These are phyloP conservation scores for Hanleya hanleyi DNA, from an alignment of 2,888 invertebrate species.

Conservation along the genomic window DNA sequence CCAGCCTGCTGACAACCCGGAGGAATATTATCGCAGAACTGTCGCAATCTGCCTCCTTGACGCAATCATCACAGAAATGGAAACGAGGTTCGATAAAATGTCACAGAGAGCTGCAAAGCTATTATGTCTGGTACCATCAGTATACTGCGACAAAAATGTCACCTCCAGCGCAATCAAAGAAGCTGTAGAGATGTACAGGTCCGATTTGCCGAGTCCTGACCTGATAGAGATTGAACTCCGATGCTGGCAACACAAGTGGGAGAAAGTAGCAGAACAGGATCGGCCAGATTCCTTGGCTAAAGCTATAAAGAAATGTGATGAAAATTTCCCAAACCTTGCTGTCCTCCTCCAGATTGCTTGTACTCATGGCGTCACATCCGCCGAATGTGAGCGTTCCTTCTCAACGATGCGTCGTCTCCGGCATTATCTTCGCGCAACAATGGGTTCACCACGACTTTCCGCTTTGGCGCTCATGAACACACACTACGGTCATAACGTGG, in stretches of 20 bases:
- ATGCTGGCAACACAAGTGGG: conserved; percentile 5
- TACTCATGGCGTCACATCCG: neutral
- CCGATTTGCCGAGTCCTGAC: neutral
- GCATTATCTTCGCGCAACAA: conserved; percentile 6
- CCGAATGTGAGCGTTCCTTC: conserved; percentile 6
- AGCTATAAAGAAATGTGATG: neutral
- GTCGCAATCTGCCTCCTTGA: conserved; percentile 3
- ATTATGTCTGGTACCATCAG: neutral
- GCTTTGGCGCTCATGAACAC: conserved; percentile 21
- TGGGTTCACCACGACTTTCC: conserved; percentile 8
- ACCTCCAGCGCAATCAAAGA: too few relatives aligned
- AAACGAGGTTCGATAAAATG: conserved; percentile 1
- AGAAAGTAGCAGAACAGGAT: neutral
- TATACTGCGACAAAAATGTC: too few relatives aligned
- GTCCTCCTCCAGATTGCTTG: neutral
- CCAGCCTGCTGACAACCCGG: neutral
- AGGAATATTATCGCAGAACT: neutral
- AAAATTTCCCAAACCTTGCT: conserved; percentile 1
- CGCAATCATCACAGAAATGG: neutral
- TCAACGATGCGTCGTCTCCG: neutral
- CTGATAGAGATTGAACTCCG: neutral
- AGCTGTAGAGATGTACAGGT: neutral
- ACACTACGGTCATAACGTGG: conserved; percentile 14
- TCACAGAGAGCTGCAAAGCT: neutral
- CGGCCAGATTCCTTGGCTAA: neutral